Percentiles rank a stretch among this genome's conserved stretches.
Evolutionary conservation across 2,113 vertebrate genomes (phyloP).

Genomic region (Chaetorhynchus papuensis): DNA sequence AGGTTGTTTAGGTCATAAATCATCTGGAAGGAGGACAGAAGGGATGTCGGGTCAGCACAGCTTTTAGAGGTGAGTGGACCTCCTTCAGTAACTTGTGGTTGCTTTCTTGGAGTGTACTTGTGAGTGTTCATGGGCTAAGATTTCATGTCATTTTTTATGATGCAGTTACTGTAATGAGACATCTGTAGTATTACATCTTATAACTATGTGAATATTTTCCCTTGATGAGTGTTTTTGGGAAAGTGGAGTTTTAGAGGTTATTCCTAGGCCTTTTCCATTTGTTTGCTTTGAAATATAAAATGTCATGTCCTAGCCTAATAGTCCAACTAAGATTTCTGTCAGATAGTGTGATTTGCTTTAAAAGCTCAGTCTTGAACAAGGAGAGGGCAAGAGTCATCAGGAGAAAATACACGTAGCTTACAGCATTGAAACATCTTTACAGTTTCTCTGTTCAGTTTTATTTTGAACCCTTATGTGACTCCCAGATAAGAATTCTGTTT

Average conservation of each 20-base stretch:
- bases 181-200: not conserved
- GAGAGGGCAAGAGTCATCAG: not conserved
- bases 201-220: not conserved
- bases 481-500: not conserved
- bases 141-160: not conserved
- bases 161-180: not conserved
- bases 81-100: not conserved
- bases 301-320: not conserved
- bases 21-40: not conserved
- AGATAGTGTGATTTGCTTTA: not conserved
- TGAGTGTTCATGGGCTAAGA: not conserved
- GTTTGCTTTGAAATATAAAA: not conserved
- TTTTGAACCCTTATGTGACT: not conserved
- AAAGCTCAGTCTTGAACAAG: not conserved
- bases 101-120: not conserved
- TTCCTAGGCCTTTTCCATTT: not conserved
- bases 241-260: not conserved
- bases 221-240: not conserved
- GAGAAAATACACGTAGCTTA: not conserved
- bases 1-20: not conserved
- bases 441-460: not conserved
- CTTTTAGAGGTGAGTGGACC: not conserved
- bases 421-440: not conserved
- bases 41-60: not conserved
- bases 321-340: not conserved